Base-by-base conservation (phyloP, 2,797 vertebrate genomes). In the Acrossocheilus wenchowensis region DNA sequence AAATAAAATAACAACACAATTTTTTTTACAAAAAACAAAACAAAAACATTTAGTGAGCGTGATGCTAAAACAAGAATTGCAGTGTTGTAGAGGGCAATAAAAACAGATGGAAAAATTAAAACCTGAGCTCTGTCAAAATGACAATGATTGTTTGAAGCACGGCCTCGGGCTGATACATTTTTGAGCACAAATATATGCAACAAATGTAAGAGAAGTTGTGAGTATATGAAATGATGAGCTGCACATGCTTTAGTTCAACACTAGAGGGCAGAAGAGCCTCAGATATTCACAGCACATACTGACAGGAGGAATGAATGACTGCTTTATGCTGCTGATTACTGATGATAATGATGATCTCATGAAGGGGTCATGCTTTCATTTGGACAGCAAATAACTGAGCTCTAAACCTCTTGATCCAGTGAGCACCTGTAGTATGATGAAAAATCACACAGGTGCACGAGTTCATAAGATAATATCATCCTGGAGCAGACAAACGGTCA, bases 191-290 rank as follows among this genome's bases (percentile, higher is more conserved):
- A 68, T 19, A 15, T 36, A 19, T 36, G 5, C 11, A n/a, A n/a
- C 54, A 30, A 34, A 34, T 6, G 30, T 30, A 66, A 66, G 4
- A 15, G 39, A 41, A 69, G 30, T 52, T 0, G 5, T 7, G 12
- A 10, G 11, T 36, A 21, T 43, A 23, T 43, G 39, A 6, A 6
- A 15, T 14, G 14, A 30, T 62, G 39, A 79, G 15, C 8, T 0
- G 14, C 41, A 36, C 17, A 52, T 17, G 64, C 43, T 39, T 0
- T 34, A 43, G 3, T 34, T 11, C 1, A 60, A 50, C 82, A 84
- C 72, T 52, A 84, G 82, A 77, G 57, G 30, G 72, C 82, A 66
- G 43, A 39, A 77, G 57, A 77, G 72, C 23, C 0, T 62, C 14
- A 72, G 30, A 82, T 10, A 60, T 72, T 30, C 26, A 68, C 17